Conservation (phyloP, 2,797 vertebrate genomes). For the Neosalanx taihuensis region DNA sequence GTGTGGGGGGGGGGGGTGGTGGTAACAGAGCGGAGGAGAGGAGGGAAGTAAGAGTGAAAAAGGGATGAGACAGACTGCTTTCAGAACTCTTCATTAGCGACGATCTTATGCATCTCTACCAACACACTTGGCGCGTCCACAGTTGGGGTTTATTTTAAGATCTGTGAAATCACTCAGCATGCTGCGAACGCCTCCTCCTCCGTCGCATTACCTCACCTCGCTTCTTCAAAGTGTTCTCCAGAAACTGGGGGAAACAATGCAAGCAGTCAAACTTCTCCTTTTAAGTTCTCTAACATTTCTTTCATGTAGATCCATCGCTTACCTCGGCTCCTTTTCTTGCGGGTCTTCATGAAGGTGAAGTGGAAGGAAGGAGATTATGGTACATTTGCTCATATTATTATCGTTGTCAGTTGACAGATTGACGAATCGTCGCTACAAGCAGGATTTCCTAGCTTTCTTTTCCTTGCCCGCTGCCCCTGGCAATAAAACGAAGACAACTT, state of each 20-base stretch:
- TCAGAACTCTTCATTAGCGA: conserved; percentile 9
- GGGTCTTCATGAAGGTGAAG: neutral
- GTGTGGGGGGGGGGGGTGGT: neutral
- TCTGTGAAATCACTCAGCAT: conserved; percentile 16
- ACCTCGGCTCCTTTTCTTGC: neutral
- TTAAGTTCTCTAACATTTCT: conserved; percentile 3
- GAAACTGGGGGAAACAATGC: neutral
- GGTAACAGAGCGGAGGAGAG: neutral
- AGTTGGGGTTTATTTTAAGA: conserved; percentile 16
- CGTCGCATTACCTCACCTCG: conserved; percentile 5
- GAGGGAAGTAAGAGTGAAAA: neutral
- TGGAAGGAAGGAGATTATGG: neutral
- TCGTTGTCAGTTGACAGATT: neutral
- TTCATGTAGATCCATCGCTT: conserved; percentile 4
- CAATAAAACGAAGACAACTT: neutral
- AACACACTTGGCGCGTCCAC: conserved; percentile 8
- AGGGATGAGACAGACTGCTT: neutral
- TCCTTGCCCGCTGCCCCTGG: neutral
- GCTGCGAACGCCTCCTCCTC: neutral
- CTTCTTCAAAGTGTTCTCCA: conserved; percentile 5
- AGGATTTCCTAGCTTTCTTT: neutral
- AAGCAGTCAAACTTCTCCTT: conserved; percentile 5
- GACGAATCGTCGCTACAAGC: neutral
- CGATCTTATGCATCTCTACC: conserved; percentile 1
- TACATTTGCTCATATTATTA: neutral